A percentile compares a stretch with the other conserved stretches of the same genome.
Evolutionary conservation across 2,888 invertebrate genomes (phyloP).

Genomic region (Patella caerulea): DNA sequence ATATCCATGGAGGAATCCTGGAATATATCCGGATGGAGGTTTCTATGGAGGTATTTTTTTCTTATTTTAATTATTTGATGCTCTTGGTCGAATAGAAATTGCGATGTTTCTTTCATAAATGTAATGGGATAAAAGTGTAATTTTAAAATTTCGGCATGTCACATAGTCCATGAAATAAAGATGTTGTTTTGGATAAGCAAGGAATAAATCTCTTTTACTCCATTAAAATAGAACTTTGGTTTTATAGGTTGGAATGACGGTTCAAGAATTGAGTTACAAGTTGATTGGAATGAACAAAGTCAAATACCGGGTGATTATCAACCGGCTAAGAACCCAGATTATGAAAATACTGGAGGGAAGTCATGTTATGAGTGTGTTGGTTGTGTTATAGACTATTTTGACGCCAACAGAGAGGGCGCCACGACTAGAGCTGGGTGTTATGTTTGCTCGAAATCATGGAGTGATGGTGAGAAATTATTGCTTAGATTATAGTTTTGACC

Average conservation of each 20-base stretch:
- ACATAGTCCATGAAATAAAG: too few relatives aligned
- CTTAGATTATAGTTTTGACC: too few relatives aligned
- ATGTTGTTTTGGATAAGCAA: too few relatives aligned
- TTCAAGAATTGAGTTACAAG: conserved; percentile 42
- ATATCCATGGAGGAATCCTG: conserved; percentile 43
- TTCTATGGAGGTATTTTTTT: conserved; percentile 42
- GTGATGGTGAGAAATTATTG: conserved; percentile 36
- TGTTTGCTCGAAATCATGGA: conserved; percentile 50
- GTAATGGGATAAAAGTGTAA: too few relatives aligned
- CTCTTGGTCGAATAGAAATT: too few relatives aligned
- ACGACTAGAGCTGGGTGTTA: conserved; percentile 40
- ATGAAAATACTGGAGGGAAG: conserved; percentile 39
- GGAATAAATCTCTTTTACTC: too few relatives aligned
- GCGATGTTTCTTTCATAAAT: too few relatives aligned
- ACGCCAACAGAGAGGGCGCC: conserved; percentile 35
- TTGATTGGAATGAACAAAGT: conserved; percentile 47
- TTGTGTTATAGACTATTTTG: conserved; percentile 46
- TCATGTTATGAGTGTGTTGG: conserved; percentile 46
- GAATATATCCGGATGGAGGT: conserved; percentile 45
- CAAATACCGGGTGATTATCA: conserved; percentile 43
- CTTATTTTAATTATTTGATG: too few relatives aligned
- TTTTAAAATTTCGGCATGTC: too few relatives aligned
- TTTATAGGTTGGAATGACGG: conserved; percentile 54
- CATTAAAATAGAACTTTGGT: neutral
- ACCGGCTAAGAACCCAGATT: conserved; percentile 43